A percentile compares a stretch with the other conserved stretches of the same genome.
These are phyloP conservation scores for Eutrigla gurnardus DNA, from an alignment of 2,797 vertebrate genomes.

Conservation along the genomic window DNA sequence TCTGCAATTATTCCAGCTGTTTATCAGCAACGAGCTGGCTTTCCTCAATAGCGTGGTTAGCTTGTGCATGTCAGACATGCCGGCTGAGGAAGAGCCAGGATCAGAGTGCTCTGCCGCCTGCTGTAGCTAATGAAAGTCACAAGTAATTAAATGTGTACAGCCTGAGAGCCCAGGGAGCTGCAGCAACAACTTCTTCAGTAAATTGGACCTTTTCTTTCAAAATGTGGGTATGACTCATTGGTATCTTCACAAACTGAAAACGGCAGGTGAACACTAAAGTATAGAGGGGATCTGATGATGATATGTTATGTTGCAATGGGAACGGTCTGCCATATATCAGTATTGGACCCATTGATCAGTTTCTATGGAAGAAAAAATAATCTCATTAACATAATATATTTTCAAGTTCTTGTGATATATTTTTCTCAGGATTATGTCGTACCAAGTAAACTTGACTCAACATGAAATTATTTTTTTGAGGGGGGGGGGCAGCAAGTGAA, in stretches of 20 bases:
- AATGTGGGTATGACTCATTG: background rate
- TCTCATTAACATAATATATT: background rate
- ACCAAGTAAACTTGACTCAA: background rate
- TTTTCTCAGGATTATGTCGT: background rate
- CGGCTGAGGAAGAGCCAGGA: constrained; percentile 33
- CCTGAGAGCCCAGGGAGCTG: constrained; percentile 28
- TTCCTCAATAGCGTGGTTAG: constrained; percentile 47
- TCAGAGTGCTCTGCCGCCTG: constrained; percentile 44
- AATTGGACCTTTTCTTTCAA: constrained; percentile 1
- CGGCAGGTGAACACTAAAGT: background rate
- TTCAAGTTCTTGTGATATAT: background rate
- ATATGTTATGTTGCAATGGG: background rate
- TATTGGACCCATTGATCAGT: background rate
- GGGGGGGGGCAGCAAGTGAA: background rate
- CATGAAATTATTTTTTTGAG: background rate
- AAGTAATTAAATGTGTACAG: constrained; percentile 71
- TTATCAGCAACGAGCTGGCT: constrained; percentile 42
- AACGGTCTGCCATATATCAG: background rate
- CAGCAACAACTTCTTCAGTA: constrained; percentile 38
- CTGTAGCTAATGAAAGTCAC: constrained; percentile 71
- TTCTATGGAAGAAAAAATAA: background rate
- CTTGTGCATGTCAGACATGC: constrained; percentile 22
- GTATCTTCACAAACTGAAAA: background rate
- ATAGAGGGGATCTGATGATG: background rate
- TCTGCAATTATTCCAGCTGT: constrained; percentile 30